Evolutionary conservation across 2,113 vertebrate genomes (phyloP).

Genomic region (Dermatemys mawii): DNA sequence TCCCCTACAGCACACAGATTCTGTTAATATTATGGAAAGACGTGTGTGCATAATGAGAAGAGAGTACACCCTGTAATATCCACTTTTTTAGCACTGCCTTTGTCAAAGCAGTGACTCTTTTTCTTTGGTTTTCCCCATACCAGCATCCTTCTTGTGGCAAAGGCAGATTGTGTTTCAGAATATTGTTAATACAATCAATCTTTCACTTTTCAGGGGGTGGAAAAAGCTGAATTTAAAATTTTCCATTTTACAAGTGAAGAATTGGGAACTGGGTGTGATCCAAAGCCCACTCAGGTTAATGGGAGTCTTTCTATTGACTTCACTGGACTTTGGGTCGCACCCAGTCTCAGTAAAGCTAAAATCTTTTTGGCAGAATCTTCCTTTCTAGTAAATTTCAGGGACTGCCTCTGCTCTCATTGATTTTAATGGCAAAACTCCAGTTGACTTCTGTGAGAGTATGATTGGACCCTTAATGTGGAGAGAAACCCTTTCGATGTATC

Average conservation of each 20-base stretch:
- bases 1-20: neutral
- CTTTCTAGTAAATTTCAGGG: neutral
- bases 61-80: neutral
- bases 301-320: neutral
- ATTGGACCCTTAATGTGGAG: neutral
- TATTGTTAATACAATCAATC: neutral
- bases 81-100: neutral
- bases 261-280: rapidly evolving
- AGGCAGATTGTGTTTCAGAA: neutral
- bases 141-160: neutral
- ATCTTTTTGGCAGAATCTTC: constrained; percentile 9
- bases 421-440: constrained; percentile 23
- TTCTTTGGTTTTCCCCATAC: neutral
- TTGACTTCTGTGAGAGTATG: neutral
- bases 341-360: neutral
- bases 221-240: neutral
- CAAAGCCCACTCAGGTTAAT: constrained; percentile 1
- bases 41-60: neutral
- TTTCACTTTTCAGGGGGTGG: neutral
- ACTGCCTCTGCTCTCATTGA: constrained; percentile 19
- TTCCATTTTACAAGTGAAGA: neutral
- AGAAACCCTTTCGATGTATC: neutral
- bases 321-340: neutral
- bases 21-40: neutral
- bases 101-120: neutral